Evolutionary conservation across 2,888 invertebrate species (phyloP).

Genomic region (Dysmachus trigonus): DNA sequence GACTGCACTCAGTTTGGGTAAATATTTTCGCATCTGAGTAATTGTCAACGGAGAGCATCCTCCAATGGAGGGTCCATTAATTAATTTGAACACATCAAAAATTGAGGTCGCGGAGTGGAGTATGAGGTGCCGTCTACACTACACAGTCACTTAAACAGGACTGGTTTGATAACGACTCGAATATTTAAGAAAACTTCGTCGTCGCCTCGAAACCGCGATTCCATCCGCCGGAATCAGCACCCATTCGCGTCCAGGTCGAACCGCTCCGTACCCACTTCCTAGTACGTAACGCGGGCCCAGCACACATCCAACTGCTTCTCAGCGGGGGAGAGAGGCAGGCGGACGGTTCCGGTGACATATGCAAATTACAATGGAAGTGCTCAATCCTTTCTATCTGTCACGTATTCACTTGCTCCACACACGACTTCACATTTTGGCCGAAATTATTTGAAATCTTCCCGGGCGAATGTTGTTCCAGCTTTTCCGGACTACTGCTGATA

Average conservation of each 20-base stretch:
- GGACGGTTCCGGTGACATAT: constrained; percentile 33
- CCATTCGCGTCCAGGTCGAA: not conserved
- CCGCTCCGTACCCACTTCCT: not conserved
- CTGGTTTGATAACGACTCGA: not conserved
- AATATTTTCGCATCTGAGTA: constrained; percentile 34
- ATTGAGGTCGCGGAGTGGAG: not conserved
- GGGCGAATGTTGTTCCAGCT: constrained; percentile 8
- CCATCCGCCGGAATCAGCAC: not conserved
- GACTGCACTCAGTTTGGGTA: constrained; percentile 19
- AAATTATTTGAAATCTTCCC: constrained; percentile 39
- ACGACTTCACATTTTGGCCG: constrained; percentile 36
- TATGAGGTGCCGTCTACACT: not conserved
- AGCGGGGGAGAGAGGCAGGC: not conserved
- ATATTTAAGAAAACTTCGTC: constrained; percentile 17
- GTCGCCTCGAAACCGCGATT: not conserved
- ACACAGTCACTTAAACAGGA: not conserved
- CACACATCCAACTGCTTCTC: not conserved
- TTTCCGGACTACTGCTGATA: constrained; percentile 21
- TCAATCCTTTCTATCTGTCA: constrained; percentile 39
- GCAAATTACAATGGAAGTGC: constrained; percentile 32
- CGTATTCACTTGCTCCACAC: constrained; percentile 40
- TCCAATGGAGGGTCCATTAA: constrained; percentile 6
- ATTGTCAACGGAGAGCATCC: not conserved
- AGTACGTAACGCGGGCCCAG: not conserved
- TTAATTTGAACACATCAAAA: constrained; percentile 16